Evolutionary conservation across 2,888 invertebrate species (phyloP), one percentile per base, ranked within the genome.

Genomic region (Sisyra terminalis): DNA sequence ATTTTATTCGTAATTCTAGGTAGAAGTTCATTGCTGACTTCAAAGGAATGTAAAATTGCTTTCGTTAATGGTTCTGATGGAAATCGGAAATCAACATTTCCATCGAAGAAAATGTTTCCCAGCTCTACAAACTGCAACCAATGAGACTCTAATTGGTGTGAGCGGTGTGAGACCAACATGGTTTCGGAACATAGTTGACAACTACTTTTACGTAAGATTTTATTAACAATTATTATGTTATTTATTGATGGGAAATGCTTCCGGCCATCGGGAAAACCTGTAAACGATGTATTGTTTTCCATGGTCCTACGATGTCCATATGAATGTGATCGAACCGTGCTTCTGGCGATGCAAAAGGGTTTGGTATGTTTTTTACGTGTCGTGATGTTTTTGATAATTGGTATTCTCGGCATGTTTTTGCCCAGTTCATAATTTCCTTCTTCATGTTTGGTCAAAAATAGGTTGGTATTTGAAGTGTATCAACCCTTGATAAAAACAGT

Each of bases 211-310:
- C 24, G 3, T 24, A 24, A 24, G 7, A 24, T 7, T 24, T 24
- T 24, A 24, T 24, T 24, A 5, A 24, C 24, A 5, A 24, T 24
- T 7, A 24, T 24, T n/a, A 49, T 50, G 38, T 54, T 48, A 17
- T 16, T 9, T 2, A 55, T 41, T 1, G 52, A 52, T 18, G 50
- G 43, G 6, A n/a, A n/a, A n/a, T n/a, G 49, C 50, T 32, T 49
- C 52, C 0, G 50, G 49, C 52, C 53, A 54, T 2, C 52, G 48
- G 1, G 50, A 45, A 34, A 50, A 52, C 4, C 57, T 45, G 29
- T 57, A n/a, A n/a, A n/a, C 55, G 8, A 53, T 48, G n/a, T 42
- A 51, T 50, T 0, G 61, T 61, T 3, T 62, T 50, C 15, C 53
- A 50, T 2, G 56, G 55, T 13, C 56, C 55, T 1, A 59, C 51